Evolutionary conservation across 2,888 invertebrate species (phyloP).

Genomic region (Linnaemya tessellans): DNA sequence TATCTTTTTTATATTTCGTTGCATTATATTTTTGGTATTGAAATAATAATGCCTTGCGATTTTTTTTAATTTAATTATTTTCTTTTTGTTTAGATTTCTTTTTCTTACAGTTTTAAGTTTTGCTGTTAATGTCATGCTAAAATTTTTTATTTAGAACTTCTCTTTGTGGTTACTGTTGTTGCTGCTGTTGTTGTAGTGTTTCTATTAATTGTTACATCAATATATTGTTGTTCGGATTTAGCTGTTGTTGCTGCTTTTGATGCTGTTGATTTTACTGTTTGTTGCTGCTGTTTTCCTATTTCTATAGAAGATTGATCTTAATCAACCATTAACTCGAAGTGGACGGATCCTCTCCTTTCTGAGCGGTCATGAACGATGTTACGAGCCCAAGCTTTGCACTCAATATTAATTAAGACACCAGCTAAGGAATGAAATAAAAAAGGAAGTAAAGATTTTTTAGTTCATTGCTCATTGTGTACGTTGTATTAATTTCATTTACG

Average conservation of each 20-base stretch:
- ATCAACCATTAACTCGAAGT: constrained; percentile 97
- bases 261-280: constrained; percentile 53
- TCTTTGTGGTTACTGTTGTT: constrained; percentile 64
- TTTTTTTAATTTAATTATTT: constrained; percentile 44
- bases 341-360: constrained; percentile 95
- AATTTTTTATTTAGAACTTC: constrained; percentile 62
- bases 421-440: constrained; percentile 84
- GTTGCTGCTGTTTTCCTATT: constrained; percentile 69
- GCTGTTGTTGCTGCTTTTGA: constrained; percentile 71
- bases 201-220: constrained; percentile 68
- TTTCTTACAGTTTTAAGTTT: constrained; percentile 70
- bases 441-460: neutral
- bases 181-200: constrained; percentile 64
- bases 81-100: constrained; percentile 59
- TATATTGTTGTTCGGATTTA: constrained; percentile 67
- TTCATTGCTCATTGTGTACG: too few relatives aligned
- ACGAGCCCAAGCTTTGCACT: constrained; percentile 96
- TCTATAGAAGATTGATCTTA: constrained; percentile 83
- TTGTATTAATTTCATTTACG: too few relatives aligned
- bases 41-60: constrained; percentile 73
- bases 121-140: constrained; percentile 76
- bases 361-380: constrained; percentile 94
- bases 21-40: constrained; percentile 74
- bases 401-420: constrained; percentile 95
- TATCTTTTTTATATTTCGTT: constrained; percentile 73